Percentiles rank a stretch among this genome's conserved stretches.
Conservation (phyloP, 2,113 vertebrate genomes). For the Arizona elegans region DNA sequence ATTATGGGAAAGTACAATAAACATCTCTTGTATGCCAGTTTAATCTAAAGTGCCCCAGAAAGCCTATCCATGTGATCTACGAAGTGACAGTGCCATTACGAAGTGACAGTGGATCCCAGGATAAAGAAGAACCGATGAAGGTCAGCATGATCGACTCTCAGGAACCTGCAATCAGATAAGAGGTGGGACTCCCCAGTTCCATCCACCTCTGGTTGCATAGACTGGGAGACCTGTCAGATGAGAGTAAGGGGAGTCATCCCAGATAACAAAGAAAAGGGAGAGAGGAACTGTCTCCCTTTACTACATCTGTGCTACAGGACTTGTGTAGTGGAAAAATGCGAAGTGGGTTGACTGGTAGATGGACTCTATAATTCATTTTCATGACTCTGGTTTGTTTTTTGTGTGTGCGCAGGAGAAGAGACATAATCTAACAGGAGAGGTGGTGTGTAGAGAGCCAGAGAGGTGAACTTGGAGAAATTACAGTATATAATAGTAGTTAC, state of each 20-base stretch:
- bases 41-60: neutral
- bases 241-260: neutral
- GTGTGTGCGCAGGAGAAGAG: neutral
- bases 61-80: neutral
- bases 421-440: neutral
- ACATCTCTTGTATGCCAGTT: neutral
- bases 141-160: neutral
- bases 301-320: neutral
- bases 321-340: neutral
- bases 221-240: neutral
- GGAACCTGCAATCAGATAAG: neutral
- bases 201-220: neutral
- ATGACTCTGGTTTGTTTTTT: neutral
- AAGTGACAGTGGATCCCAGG: neutral
- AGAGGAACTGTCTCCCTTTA: neutral
- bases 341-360: neutral
- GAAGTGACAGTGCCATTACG: neutral
- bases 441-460: neutral
- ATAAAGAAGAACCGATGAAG: neutral
- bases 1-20: neutral
- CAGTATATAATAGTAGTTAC: neutral
- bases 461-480: neutral
- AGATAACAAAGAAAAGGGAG: neutral
- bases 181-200: neutral
- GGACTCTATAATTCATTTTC: neutral